Evolutionary conservation across 2,797 vertebrate species (phyloP), one percentile per base, ranked within the genome.

Genomic region (Tolypeutes matacus): DNA sequence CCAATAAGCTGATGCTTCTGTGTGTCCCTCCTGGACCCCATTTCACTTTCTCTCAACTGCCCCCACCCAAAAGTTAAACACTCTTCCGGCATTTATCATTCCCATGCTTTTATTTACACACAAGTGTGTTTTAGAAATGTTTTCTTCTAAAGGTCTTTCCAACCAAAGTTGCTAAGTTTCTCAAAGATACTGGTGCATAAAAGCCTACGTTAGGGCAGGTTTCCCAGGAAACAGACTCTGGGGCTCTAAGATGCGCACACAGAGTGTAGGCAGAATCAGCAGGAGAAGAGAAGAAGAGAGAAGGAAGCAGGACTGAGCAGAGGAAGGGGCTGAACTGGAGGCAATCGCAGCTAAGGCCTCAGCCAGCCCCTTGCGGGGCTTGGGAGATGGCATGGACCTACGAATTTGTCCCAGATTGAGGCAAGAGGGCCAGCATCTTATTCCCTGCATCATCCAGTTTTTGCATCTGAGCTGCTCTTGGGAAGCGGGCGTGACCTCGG

Each of bases 1-100:
- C n/a, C 65, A 27, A 8, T 5, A 83, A 70, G 7, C 17, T 96
- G 49, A 94, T 76, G 46, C 31, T 21, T 9, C 46, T 80, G 3
- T 29, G 13, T 29, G 14, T 2, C 21, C 11, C 14, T 20, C 4
- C 23, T 31, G 2, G 14, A 76, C 29, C n/a, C 72, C 8, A 3
- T 39, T 93, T 81, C n/a, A 29, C 89, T 80, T 92, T 56, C 31
- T 64, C 58, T 81, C 49, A 46, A 70, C 18, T 62, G 46, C 46
- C 13, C 65, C 25, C 4, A 69, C 56, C 29, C 15, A 58, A 60
- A 80, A 76, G n/a, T 34, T 62, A 70, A 91, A 78, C 53, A 27
- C 7, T 72, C 31, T 72, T 72, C 76, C 89, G 15, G 7, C 23
- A n/a, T 46, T 89, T 85, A 65, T 58, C 31, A n/a, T 62, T 34